Percentiles rank a stretch among this genome's conserved stretches.
These are phyloP conservation scores for Asobara japonica DNA, from an alignment of 1,140 invertebrate genomes.

Conservation along the genomic window DNA sequence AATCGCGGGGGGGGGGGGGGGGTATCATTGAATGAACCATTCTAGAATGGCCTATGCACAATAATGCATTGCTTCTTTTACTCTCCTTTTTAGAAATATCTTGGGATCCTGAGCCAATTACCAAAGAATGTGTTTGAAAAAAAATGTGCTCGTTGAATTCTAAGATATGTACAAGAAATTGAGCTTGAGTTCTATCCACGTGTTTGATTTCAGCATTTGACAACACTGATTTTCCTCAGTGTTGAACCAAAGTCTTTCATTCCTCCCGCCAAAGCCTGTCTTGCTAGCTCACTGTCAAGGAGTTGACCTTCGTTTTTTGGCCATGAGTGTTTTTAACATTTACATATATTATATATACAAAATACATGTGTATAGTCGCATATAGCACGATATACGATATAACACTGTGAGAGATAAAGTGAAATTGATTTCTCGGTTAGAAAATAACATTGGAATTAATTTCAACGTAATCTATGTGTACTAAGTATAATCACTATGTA, in stretches of 20 bases:
- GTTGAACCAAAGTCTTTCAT: constrained; percentile 1
- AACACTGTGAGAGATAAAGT: constrained; percentile 36
- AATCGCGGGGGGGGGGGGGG: no score
- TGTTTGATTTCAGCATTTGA: neutral
- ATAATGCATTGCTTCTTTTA: no score
- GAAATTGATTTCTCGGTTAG: constrained; percentile 1
- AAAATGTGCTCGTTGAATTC: no score
- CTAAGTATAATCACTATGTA: constrained; percentile 29
- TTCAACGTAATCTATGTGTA: constrained; percentile 26
- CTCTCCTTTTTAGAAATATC: no score
- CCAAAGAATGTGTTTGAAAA: no score
- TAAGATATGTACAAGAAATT: no score
- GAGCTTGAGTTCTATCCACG: no score
- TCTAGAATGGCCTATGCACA: no score
- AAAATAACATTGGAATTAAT: constrained; percentile 4
- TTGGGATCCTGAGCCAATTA: no score
- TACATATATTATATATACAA: constrained; percentile 35
- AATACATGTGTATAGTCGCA: constrained; percentile 43
- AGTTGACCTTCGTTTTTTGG: constrained; percentile 91
- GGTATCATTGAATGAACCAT: no score
- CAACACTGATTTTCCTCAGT: neutral
- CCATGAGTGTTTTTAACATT: constrained; percentile 75
- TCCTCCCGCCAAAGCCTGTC: constrained; percentile 43
- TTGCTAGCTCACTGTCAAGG: constrained; percentile 79
- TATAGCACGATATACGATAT: constrained; percentile 41